Percentiles rank a stretch among this genome's conserved stretches.
These are phyloP conservation scores for Lamellibrachia columna DNA, from an alignment of 2,888 invertebrate species.

Conservation along the genomic window DNA sequence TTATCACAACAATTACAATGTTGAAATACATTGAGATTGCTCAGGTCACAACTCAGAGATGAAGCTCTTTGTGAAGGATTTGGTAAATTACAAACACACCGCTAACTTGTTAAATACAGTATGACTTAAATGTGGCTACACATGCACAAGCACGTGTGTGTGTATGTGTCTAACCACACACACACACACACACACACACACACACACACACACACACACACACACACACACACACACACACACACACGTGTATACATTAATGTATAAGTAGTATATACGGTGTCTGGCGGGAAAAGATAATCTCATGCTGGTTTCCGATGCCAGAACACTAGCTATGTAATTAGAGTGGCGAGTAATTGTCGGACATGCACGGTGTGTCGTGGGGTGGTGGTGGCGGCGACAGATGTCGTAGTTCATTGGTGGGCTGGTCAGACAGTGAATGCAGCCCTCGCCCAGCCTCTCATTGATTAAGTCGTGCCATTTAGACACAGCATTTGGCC, in stretches of 20 bases:
- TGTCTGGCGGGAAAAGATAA: slow-evolving; percentile 11
- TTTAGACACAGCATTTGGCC: slow-evolving; percentile 16
- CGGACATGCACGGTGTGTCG: neutral
- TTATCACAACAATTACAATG: neutral
- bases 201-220: no score
- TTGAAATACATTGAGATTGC: neutral
- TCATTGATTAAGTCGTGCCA: slow-evolving; percentile 11
- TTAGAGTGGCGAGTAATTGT: slow-evolving; percentile 16
- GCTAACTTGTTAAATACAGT: neutral
- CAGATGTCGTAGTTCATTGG: slow-evolving; percentile 16
- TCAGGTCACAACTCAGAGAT: neutral
- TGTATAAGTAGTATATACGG: neutral
- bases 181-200: no score
- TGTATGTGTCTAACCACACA: no score
- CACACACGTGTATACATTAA: neutral
- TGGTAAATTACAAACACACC: neutral
- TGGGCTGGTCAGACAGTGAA: neutral
- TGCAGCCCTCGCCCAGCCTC: neutral
- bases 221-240: neutral
- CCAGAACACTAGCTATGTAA: neutral
- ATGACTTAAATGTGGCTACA: neutral
- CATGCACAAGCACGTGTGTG: neutral
- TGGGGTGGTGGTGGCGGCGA: slow-evolving; percentile 1
- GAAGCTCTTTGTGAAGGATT: neutral
- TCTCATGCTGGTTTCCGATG: neutral